Evolutionary conservation across 1,140 invertebrate genomes (phyloP), one percentile per base, ranked within the genome.

Genomic region (Thaumetopoea pityocampa): DNA sequence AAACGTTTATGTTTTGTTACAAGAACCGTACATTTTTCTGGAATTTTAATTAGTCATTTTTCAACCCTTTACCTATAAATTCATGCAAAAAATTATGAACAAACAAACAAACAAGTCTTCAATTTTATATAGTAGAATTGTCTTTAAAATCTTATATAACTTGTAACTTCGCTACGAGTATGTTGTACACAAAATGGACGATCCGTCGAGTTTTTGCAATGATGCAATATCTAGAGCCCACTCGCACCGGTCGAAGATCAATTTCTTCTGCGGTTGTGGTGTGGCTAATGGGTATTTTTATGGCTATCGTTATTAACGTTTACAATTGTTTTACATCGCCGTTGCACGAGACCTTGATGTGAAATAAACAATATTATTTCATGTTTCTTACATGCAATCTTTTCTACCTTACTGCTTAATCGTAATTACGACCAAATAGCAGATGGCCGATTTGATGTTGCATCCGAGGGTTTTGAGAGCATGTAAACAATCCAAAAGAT

Each of bases 141-240:
- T 17, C 18, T 18, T 27, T 19, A 19, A 35, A 10, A 29, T 15
- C 30, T 73, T 73, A 69, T 55, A 50, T 67, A 69, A 73, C 51
- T 5, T 24, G 44, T 55, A 63, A 59, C 34, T 34, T 4, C 33
- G 37, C 24, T 55, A 16, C 38, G 42, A 29, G 35, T 53, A 48
- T 50, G 44, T 49, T 51, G 38, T 34, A 33, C 45, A 67, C 65
- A 71, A 71, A 62, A 71, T 68, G 67, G 67, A 61, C 54, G 67
- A 46, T 50, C 54, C 41, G 33, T 22, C 40, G n/a, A 33, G 22
- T 37, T 57, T 54, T 61, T 46, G 37, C 47, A 41, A 41, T 52
- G 29, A 37, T 51, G 54, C 53, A 55, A 42, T 30, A 29, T 11
- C 26, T 10, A 14, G 6, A 10, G 22, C 18, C 19, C 24, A 12